Evolutionary conservation across 2,113 vertebrate genomes (phyloP).

Genomic region (Odontesthes bonariensis): DNA sequence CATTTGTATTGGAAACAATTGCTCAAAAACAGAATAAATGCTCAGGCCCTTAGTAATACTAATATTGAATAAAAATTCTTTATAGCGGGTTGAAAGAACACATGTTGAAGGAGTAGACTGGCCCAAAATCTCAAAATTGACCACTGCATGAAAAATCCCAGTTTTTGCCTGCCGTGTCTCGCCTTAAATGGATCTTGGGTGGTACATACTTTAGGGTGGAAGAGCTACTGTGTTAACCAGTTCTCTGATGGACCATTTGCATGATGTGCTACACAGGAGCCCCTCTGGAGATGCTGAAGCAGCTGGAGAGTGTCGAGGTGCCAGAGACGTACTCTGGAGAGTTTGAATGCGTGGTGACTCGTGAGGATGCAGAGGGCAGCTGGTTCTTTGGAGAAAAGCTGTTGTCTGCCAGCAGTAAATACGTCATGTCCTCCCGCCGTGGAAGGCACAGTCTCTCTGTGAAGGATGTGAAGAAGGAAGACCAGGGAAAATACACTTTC

Average conservation of each 20-base stretch:
- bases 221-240: too few relatives aligned
- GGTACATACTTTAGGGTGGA: too few relatives aligned
- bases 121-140: too few relatives aligned
- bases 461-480: slow-evolving; percentile 95
- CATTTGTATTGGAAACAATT: too few relatives aligned
- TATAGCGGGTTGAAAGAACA: too few relatives aligned
- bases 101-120: too few relatives aligned
- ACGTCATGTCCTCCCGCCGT: slow-evolving; percentile 89
- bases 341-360: slow-evolving; percentile 91
- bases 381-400: slow-evolving; percentile 91
- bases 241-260: background rate
- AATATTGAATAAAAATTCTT: too few relatives aligned
- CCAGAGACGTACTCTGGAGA: slow-evolving; percentile 93
- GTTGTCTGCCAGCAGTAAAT: slow-evolving; percentile 87
- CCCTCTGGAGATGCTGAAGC: slow-evolving; percentile 89
- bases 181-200: too few relatives aligned
- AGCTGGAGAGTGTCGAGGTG: slow-evolving; percentile 92
- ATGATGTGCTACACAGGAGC: slow-evolving; percentile 81
- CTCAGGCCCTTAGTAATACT: too few relatives aligned
- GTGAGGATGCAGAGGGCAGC: slow-evolving; percentile 93
- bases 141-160: too few relatives aligned
- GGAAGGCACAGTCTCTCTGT: slow-evolving; percentile 92
- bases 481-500: slow-evolving; percentile 95
- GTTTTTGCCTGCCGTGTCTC: too few relatives aligned
- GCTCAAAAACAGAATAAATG: too few relatives aligned